These are phyloP conservation scores for Halichoerus grypus DNA, from an alignment of 2,113 vertebrate genomes.

Conservation along the genomic window DNA sequence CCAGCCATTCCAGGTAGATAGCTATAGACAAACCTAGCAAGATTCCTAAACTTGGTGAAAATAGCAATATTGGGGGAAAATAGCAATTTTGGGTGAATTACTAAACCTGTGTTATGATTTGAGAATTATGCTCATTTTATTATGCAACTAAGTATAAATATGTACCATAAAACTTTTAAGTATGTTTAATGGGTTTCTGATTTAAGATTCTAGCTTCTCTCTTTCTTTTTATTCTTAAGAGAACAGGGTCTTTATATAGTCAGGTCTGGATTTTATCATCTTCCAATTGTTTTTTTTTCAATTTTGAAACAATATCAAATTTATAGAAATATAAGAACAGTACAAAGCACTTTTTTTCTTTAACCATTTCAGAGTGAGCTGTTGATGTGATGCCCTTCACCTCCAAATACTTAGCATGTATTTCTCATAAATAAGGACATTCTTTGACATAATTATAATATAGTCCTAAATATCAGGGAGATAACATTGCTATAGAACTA, in stretches of 20 bases:
- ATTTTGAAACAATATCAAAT: conserved; percentile 37
- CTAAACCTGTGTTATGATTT: not conserved
- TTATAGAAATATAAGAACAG: not conserved
- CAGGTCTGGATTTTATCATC: not conserved
- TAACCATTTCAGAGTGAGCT: conserved; percentile 9
- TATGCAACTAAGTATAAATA: conserved; percentile 42
- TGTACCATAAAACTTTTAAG: conserved; percentile 36
- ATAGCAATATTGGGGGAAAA: not conserved
- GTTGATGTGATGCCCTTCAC: not conserved
- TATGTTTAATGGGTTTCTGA: not conserved
- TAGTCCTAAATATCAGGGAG: not conserved
- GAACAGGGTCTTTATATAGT: not conserved
- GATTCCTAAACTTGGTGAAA: not conserved
- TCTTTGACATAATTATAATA: not conserved
- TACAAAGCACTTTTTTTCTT: not conserved
- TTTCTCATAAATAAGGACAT: conserved; percentile 15
- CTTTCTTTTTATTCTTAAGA: not conserved
- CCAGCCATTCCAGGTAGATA: not conserved
- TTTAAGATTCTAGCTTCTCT: conserved; percentile 22
- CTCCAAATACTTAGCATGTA: not conserved
- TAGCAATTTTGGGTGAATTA: not conserved
- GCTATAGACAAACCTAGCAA: not conserved
- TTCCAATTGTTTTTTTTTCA: conserved; percentile 20
- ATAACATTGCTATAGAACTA: not conserved
- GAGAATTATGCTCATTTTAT: conserved; percentile 16